Conservation (phyloP, 2,113 vertebrate genomes). For the Myiopsitta monachus region DNA sequence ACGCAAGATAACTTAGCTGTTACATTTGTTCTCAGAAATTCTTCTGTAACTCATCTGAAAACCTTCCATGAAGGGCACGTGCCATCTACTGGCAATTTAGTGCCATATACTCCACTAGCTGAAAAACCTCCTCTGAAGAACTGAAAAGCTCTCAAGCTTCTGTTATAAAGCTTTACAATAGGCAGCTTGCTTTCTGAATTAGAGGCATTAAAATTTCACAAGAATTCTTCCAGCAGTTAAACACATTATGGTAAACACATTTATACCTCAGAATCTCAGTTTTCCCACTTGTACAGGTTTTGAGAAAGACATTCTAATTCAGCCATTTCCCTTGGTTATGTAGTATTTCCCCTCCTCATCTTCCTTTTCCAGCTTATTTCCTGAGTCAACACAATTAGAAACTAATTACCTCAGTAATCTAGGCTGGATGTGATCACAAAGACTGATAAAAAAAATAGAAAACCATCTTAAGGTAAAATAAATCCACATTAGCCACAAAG, state of each 20-base stretch:
- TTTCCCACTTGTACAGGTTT: neutral
- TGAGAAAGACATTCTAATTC: neutral
- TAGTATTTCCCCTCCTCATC: neutral
- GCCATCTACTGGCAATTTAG: neutral
- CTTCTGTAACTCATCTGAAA: neutral
- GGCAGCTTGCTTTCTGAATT: neutral
- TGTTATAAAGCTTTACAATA: neutral
- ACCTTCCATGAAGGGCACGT: neutral
- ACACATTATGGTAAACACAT: neutral
- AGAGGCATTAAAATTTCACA: neutral
- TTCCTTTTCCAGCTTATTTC: neutral
- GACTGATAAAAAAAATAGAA: neutral
- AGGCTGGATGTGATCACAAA: neutral
- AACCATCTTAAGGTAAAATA: neutral
- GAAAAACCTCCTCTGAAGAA: neutral
- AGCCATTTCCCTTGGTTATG: neutral
- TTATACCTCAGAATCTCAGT: neutral
- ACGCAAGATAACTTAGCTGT: neutral
- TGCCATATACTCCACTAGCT: neutral
- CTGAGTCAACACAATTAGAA: neutral
- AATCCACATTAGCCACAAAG: neutral
- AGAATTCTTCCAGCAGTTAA: neutral
- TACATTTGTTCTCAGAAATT: neutral
- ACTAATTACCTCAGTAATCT: neutral
- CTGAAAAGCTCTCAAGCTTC: neutral